A percentile compares a stretch with the other conserved stretches of the same genome.
Conservation (phyloP, 1,140 invertebrate genomes). For the Drosophila aff. region DNA sequence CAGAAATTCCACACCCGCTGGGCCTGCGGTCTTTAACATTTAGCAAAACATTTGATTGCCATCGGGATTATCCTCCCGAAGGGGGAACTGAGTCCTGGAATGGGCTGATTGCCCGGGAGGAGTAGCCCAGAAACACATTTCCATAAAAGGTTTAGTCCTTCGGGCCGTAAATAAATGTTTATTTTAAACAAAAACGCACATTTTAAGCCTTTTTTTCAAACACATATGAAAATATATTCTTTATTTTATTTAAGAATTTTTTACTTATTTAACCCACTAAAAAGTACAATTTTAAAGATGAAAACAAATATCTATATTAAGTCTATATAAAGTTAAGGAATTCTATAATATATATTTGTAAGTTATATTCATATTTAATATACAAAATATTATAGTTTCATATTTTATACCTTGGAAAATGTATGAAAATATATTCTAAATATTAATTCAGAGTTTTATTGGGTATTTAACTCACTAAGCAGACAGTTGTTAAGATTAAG, state of each 20-base stretch:
- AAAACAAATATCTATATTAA: no score
- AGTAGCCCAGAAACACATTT: slow-evolving; percentile 2
- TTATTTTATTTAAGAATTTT: background rate
- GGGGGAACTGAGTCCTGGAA: slow-evolving; percentile 3
- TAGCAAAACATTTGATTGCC: slow-evolving; percentile 55
- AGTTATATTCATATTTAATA: no score
- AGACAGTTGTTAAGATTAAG: no score
- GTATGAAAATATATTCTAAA: no score
- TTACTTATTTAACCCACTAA: background rate
- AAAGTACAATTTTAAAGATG: background rate
- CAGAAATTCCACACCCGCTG: slow-evolving; percentile 32
- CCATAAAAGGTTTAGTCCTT: slow-evolving; percentile 22
- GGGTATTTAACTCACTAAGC: no score
- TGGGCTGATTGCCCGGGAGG: slow-evolving; percentile 32
- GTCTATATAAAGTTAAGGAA: no score
- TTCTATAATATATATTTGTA: no score
- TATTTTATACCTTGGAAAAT: no score
- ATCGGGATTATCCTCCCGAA: slow-evolving; percentile 21
- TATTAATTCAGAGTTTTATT: no score
- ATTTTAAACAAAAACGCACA: slow-evolving; percentile 11
- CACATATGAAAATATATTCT: background rate
- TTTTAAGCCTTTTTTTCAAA: background rate
- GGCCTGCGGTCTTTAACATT: slow-evolving; percentile 43
- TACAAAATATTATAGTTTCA: no score
- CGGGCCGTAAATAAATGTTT: slow-evolving; percentile 38